Evolutionary conservation across 2,888 invertebrate genomes (phyloP).

Genomic region (Chrysolina americana): DNA sequence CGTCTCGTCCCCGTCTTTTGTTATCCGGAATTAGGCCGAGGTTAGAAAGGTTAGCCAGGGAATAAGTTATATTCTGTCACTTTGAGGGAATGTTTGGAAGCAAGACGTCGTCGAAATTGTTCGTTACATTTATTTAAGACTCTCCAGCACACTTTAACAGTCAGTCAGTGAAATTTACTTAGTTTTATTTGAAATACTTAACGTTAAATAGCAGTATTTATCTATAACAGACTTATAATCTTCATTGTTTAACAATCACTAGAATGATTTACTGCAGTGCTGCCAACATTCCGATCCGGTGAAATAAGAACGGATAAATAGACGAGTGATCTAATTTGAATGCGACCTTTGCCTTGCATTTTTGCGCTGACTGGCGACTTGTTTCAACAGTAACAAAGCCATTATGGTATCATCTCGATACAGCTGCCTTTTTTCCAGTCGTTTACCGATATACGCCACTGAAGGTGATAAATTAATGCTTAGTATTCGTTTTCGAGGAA

Average conservation of each 20-base stretch:
- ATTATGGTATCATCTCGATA: constrained; percentile 2
- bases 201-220: background rate
- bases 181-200: background rate
- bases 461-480: background rate
- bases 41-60: too few species aligned
- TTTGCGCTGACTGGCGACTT: background rate
- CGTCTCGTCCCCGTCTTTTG: too few species aligned
- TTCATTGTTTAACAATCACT: constrained; percentile 1
- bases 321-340: constrained; percentile 14
- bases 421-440: constrained; percentile 4
- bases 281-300: constrained; percentile 4
- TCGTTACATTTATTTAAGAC: background rate
- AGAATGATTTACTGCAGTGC: constrained; percentile 7
- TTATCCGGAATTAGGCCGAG: too few species aligned
- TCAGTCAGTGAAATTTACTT: background rate
- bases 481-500: background rate
- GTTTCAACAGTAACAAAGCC: background rate
- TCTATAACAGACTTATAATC: background rate
- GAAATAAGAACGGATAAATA: constrained; percentile 4
- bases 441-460: constrained; percentile 2
- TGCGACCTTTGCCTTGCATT: constrained; percentile 11
- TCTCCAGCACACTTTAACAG: background rate
- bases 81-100: too few species aligned
- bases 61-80: too few species aligned
- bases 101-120: too few species aligned